Base-by-base conservation (phyloP, 2,113 vertebrate genomes). In the Mirounga angustirostris region DNA sequence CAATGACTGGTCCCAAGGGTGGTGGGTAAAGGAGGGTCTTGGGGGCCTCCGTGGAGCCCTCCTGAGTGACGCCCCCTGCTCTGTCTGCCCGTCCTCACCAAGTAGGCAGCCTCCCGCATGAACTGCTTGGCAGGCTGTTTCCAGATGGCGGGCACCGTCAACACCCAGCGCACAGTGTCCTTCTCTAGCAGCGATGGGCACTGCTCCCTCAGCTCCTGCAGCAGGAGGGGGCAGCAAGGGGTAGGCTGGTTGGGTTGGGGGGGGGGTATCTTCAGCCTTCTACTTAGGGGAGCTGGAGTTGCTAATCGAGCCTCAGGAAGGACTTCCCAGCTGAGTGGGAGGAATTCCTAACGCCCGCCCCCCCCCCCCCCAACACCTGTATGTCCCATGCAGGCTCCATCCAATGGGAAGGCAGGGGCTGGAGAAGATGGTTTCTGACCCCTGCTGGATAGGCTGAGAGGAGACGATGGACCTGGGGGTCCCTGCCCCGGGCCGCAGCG, bases 71-170 rank as follows among this genome's bases (percentile, higher is more conserved):
- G 4, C 8, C 30, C 79, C 40, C 40, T 4, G 40, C n/a, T 54
- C 74, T 9, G 10, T 40, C 12, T 10, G 22, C 26, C 15, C 0
- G 0, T 65, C 15, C 98, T 96, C 98, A 99, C 99, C 99, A 99
- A 97, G 97, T 99, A 99, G 82, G 99, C 99, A 0, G 99, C 99
- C 94, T 99, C 99, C 96, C 99, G 98, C 99, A 99, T 99, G 98
- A 99, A 99, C 98, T 99, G 99, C 98, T 99, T 99, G 98, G 99
- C 99, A 0, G 99, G 99, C 97, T 99, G 99, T 97, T 99, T 99
- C 99, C 99, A 99, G 97, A 99, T 99, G 54, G 99, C 99, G 0
- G 99, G 99, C n/a, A 99, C 99, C 0, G 99, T 99, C 98, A 99
- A 98, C 26, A 99, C 99, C 99, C 99, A 99, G 97, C 99, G 98